Conservation (phyloP, 2,113 vertebrate species). For the Alethe castanea region DNA sequence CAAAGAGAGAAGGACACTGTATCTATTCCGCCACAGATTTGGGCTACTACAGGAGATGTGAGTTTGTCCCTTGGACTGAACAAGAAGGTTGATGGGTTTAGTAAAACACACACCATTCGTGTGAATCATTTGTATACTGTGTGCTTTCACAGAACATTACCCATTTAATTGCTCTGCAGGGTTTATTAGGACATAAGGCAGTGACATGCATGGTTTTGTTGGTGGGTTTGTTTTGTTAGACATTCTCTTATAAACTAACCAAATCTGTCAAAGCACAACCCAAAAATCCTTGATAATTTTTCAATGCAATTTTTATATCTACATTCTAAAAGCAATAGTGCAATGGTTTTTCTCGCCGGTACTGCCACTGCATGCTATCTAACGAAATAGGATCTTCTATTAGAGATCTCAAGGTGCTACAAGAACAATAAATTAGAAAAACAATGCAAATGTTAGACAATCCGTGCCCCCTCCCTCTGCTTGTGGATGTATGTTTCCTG, state of each 20-base stretch:
- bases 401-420: background rate
- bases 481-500: background rate
- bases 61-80: background rate
- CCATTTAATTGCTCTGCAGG: background rate
- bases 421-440: background rate
- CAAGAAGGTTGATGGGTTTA: constrained; percentile 20
- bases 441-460: background rate
- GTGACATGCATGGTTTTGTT: background rate
- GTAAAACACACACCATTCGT: background rate
- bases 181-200: background rate
- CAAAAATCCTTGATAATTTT: background rate
- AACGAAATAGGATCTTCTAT: background rate
- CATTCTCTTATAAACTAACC: background rate
- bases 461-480: background rate
- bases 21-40: background rate
- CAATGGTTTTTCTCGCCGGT: background rate
- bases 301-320: background rate
- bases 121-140: constrained; percentile 9
- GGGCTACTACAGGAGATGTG: background rate
- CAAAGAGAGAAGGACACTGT: background rate
- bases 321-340: background rate
- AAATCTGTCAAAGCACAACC: background rate
- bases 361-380: background rate
- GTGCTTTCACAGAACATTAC: constrained; percentile 36
- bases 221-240: background rate